Evolutionary conservation across 2,797 vertebrate genomes (phyloP).

Genomic region (Anomalospiza imberbis): DNA sequence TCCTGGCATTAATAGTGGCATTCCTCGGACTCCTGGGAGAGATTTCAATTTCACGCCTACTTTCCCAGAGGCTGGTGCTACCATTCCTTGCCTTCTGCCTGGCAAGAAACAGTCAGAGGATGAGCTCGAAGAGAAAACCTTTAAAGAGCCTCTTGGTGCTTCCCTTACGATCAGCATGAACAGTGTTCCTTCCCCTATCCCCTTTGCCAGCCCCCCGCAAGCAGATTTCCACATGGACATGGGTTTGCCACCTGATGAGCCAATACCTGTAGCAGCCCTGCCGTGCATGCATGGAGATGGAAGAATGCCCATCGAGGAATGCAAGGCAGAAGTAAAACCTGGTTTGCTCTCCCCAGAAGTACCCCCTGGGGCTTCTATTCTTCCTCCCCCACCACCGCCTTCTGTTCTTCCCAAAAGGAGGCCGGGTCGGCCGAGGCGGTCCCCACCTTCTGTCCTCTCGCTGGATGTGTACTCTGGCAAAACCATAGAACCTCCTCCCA

Average conservation of each 20-base stretch:
- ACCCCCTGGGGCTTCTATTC: constrained; percentile 68
- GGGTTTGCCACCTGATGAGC: constrained; percentile 50
- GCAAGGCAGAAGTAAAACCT: constrained; percentile 51
- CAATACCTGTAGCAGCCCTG: constrained; percentile 47
- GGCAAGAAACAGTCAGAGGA: constrained; percentile 87
- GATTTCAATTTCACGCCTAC: constrained; percentile 94
- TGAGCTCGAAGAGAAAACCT: constrained; percentile 81
- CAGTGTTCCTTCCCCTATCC: constrained; percentile 68
- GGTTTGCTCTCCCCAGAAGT: constrained; percentile 55
- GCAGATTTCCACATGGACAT: constrained; percentile 66
- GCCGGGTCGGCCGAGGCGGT: constrained; percentile 81
- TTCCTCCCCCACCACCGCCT: constrained; percentile 69
- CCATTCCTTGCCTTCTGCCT: constrained; percentile 76
- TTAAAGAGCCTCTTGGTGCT: constrained; percentile 84
- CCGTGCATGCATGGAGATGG: constrained; percentile 48
- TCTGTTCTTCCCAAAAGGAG: constrained; percentile 84
- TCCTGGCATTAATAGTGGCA: constrained; percentile 86
- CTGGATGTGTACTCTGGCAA: constrained; percentile 78
- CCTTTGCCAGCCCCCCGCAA: constrained; percentile 67
- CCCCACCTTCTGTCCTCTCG: constrained; percentile 62
- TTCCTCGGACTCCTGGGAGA: constrained; percentile 93
- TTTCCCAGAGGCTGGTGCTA: constrained; percentile 87
- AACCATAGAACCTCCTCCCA: constrained; percentile 34
- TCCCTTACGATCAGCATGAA: constrained; percentile 65
- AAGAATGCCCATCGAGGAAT: constrained; percentile 57